A percentile compares a stretch with the other conserved stretches of the same genome.
Evolutionary conservation across 2,113 vertebrate species (phyloP).

Genomic region (Bufo bufo): DNA sequence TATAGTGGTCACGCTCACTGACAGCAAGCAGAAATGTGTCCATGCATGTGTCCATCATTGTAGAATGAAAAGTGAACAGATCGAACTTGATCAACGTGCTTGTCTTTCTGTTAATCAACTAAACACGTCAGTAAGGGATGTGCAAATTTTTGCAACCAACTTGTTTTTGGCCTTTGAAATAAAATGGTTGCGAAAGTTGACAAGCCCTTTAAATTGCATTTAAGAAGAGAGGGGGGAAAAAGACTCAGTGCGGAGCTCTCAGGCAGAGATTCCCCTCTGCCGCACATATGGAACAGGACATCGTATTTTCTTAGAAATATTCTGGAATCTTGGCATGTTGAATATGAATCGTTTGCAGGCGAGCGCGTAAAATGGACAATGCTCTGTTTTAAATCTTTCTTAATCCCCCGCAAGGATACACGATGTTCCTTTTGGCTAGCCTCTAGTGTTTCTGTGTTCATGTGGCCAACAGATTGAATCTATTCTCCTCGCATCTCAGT

Average conservation of each 20-base stretch:
- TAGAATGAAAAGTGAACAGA: not conserved
- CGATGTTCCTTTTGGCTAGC: conserved; percentile 52
- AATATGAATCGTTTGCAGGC: not conserved
- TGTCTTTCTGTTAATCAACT: not conserved
- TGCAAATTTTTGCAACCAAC: not conserved
- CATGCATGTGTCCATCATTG: not conserved
- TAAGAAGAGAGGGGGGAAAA: not conserved
- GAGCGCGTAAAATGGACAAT: not conserved
- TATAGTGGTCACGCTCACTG: not conserved
- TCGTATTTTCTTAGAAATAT: conserved; percentile 49
- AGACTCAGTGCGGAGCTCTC: not conserved
- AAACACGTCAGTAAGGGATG: not conserved
- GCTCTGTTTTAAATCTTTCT: conserved; percentile 55
- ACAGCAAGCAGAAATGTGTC: not conserved
- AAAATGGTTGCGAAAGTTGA: not conserved
- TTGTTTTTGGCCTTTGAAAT: not conserved
- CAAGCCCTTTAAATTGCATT: not conserved
- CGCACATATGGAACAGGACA: conserved; percentile 17
- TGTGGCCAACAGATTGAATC: conserved; percentile 1
- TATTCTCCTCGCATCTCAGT: conserved; percentile 9
- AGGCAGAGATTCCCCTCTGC: not conserved
- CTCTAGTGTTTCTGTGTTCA: conserved; percentile 46
- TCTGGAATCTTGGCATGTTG: conserved; percentile 22
- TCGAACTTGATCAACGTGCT: not conserved
- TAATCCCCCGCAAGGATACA: conserved; percentile 37